A percentile compares a stretch with the other conserved stretches of the same genome.
phyloP scores from a whole-genome alignment of 2,797 vertebrate species.

The Acropternis orthonyx region DNA sequence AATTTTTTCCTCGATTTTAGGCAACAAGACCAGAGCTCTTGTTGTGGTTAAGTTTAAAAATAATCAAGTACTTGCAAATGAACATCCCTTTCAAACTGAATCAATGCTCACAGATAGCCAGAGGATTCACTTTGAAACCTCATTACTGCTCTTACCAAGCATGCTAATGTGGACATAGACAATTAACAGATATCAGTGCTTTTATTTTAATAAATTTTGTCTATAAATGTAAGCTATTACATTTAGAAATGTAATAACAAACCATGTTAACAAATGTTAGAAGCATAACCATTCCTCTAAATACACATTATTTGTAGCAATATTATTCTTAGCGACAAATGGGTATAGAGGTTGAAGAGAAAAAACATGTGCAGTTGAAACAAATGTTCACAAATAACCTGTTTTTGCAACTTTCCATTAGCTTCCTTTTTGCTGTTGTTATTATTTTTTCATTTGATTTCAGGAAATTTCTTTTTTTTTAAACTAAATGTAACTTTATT shows the following conservation, averaged over 20 bases:
- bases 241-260: neutral
- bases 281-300: neutral
- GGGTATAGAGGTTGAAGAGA: neutral
- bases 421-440: neutral
- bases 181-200: neutral
- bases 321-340: neutral
- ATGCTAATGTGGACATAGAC: neutral
- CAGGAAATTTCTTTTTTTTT: neutral
- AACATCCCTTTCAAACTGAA: neutral
- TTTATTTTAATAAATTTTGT: neutral
- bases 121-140: neutral
- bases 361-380: neutral
- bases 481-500: neutral
- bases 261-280: neutral
- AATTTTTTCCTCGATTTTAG: too few species aligned
- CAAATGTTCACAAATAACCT: neutral
- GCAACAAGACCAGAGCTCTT: neutral
- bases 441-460: fast-evolving
- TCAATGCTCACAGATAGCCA: neutral
- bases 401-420: neutral
- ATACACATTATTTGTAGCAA: neutral
- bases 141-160: neutral
- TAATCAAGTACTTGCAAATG: neutral
- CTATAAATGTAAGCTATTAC: neutral
- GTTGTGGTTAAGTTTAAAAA: neutral